Evolutionary conservation across 2,113 vertebrate genomes (phyloP), one percentile per base, ranked within the genome.

Genomic region (Beaufortia kweichowensis): DNA sequence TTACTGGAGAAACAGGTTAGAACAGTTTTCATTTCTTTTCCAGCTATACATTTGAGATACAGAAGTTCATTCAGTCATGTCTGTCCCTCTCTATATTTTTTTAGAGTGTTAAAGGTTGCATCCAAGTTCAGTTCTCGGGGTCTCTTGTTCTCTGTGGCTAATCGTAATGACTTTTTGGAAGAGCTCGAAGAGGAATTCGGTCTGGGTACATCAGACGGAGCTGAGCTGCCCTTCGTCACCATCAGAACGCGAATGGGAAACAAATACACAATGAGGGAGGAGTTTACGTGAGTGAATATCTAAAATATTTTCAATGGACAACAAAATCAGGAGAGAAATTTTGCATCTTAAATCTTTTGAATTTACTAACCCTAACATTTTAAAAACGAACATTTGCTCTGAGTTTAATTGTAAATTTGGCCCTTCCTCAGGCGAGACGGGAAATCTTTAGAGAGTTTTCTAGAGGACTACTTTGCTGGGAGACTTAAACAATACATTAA

Each of bases 1-100:
- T 85, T 93, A 93, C 83, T 93, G 92, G 92, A 90, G 92, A 78
- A 93, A 93, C 87, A 91, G 92, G 92, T 91, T 41, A 53, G 62
- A n/a, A n/a, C n/a, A n/a, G n/a, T n/a, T n/a, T n/a, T n/a, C n/a
- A n/a, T 75, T 46, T 10, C 10, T 15, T 46, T 46, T 14, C 11
- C 12, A 46, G 43, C 1, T n/a, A 4, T 50, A n/a, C 46, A 50
- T 50, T 19, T 19, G 4, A 6, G 19, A 3, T 50, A 35, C 10
- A 2, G 7, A 39, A 39, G 15, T 7, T 50, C 19, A 8, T n/a
- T 53, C 48, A n/a, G n/a, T n/a, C n/a, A n/a, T n/a, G n/a, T n/a
- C n/a, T n/a, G n/a, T n/a, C 3, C 21, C 48, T 53, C 48, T 53
- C 17, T 21, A n/a, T 46, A n/a, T n/a, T n/a, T 14, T 48, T 4